A percentile compares a stretch with the other conserved stretches of the same genome.
Conservation (phyloP, 2,888 invertebrate genomes). For the Drosophila antonietae region DNA sequence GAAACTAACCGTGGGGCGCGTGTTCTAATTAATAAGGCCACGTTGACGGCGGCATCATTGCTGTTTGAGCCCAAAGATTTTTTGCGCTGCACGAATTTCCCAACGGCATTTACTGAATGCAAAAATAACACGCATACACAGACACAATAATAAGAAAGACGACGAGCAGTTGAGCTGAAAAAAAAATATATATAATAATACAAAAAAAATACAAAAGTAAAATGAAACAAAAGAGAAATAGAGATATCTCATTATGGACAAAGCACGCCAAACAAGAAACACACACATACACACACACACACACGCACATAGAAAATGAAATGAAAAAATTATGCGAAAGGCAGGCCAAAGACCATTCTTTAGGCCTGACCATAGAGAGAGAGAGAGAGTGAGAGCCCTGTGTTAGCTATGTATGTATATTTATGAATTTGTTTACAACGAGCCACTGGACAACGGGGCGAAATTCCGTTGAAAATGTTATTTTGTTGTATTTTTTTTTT, state of each 20-base stretch:
- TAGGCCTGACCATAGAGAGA: slow-evolving; percentile 12
- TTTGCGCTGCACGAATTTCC: slow-evolving; percentile 69
- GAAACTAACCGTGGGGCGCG: slow-evolving; percentile 55
- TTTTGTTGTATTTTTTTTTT: slow-evolving; percentile 3
- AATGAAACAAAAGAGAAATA: slow-evolving; percentile 77
- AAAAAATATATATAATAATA: slow-evolving; percentile 36
- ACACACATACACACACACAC: slow-evolving; percentile 3
- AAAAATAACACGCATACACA: slow-evolving; percentile 64
- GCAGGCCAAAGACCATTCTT: slow-evolving; percentile 38
- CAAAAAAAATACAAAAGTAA: slow-evolving; percentile 52
- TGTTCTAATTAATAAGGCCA: slow-evolving; percentile 73
- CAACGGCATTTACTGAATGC: slow-evolving; percentile 73
- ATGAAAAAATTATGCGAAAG: slow-evolving; percentile 74
- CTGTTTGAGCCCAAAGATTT: slow-evolving; percentile 66
- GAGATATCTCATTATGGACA: slow-evolving; percentile 77
- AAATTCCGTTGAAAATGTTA: slow-evolving; percentile 34
- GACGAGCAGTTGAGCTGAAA: slow-evolving; percentile 22
- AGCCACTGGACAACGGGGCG: slow-evolving; percentile 45
- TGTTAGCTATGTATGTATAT: slow-evolving; percentile 31
- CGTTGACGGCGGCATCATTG: slow-evolving; percentile 62
- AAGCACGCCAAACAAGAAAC: slow-evolving; percentile 63
- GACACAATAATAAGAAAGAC: slow-evolving; percentile 38
- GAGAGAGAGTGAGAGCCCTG: neutral
- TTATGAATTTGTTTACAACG: slow-evolving; percentile 75
- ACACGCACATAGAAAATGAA: slow-evolving; percentile 51